Base-by-base conservation (phyloP, 2,113 vertebrate genomes). In the Psilopogon haemacephalus region DNA sequence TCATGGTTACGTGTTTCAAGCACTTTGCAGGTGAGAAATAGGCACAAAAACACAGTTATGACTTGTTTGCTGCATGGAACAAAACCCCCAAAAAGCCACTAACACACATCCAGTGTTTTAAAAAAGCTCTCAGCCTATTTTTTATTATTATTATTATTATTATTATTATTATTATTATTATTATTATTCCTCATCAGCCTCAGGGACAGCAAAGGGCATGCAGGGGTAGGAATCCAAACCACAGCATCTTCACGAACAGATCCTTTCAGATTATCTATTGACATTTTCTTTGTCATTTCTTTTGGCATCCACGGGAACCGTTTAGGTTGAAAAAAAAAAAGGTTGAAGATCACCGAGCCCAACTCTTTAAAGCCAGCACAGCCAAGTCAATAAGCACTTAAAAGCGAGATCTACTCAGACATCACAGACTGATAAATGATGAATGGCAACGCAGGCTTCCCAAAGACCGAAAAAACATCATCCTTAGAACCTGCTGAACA, bases 191-290 rank as follows among this genome's bases (percentile, higher is more conserved):
- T 71, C 37, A 30, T 60, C 37, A 71, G 68, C 24, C 9, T 73
- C 37, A 48, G 8, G 15, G 33, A 37, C 42, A 81, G 1, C 0
- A 0, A 0, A 6, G 48, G 23, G 24, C 48, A 46, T 21, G 46
- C 46, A 10, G 5, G 12, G 17, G 48, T 26, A 5, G 10, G 8
- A 58, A 73, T 24, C 38, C 56, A 86, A 64, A 73, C n/a, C 48
- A 59, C 19, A 27, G 2, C 26, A 8, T 12, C 71, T 35, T 40
- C n/a, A 24, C 0, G 1, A 55, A 33, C 12, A 46, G 26, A 26
- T 7, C 32, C 14, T 24, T 77, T 28, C 0, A 38, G 20, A 52
- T 8, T 8, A 46, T 4, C 27, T 19, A 24, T 20, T 59, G 46
- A 26, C 5, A 8, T 71, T 59, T 50, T 32, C 55, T 35, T 14